Percentiles rank a stretch among this genome's conserved stretches.
phyloP scores from a whole-genome alignment of 2,888 invertebrate species.

The Octodonta nipae region DNA sequence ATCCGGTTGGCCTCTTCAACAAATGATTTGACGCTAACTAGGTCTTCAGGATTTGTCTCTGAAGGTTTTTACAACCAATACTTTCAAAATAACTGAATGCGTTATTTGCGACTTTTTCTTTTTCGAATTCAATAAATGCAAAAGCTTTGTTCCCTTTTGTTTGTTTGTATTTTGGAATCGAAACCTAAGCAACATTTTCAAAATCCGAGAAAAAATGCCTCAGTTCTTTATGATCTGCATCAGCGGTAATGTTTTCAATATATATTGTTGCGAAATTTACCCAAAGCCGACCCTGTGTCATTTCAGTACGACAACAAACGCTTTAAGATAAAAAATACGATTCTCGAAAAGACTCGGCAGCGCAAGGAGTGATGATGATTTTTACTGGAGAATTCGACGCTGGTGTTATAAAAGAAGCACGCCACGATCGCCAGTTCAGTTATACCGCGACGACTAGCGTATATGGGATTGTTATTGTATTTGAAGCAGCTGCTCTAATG shows the following conservation, averaged over 20 bases:
- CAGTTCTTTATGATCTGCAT: slow-evolving; percentile 72
- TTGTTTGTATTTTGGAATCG: slow-evolving; percentile 70
- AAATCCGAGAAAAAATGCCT: slow-evolving; percentile 65
- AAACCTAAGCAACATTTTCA: slow-evolving; percentile 75
- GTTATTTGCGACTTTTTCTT: slow-evolving; percentile 53
- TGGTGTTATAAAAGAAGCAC: too few relatives aligned
- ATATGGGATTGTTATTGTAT: too few relatives aligned
- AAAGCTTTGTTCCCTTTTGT: slow-evolving; percentile 74
- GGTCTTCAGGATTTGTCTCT: slow-evolving; percentile 53
- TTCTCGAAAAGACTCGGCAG: too few relatives aligned
- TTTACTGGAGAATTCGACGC: too few relatives aligned
- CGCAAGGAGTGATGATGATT: too few relatives aligned
- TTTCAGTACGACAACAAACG: too few relatives aligned
- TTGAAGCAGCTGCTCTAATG: too few relatives aligned
- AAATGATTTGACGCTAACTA: slow-evolving; percentile 60
- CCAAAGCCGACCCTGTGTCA: too few relatives aligned
- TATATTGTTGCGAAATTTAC: too few relatives aligned
- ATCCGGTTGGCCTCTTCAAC: slow-evolving; percentile 24
- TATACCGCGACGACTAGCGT: too few relatives aligned
- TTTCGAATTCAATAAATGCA: slow-evolving; percentile 77
- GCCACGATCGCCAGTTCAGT: too few relatives aligned
- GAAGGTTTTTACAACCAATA: slow-evolving; percentile 57
- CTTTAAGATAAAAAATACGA: too few relatives aligned
- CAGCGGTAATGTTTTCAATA: slow-evolving; percentile 71
- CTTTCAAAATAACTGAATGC: slow-evolving; percentile 61